Evolutionary conservation across 2,888 invertebrate genomes (phyloP).

Genomic region (Asteroscopus sphinx): DNA sequence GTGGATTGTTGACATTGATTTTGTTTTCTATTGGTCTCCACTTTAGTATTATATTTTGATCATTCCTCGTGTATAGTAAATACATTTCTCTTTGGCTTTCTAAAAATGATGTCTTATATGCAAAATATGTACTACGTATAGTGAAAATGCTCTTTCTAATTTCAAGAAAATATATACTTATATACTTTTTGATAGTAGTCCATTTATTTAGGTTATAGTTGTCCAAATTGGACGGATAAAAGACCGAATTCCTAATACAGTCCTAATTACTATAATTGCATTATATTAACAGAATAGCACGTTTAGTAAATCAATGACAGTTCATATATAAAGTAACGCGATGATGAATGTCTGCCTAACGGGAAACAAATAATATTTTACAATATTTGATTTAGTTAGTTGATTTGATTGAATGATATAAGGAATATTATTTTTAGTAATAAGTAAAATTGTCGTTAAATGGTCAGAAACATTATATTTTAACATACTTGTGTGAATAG

Average conservation of each 20-base stretch:
- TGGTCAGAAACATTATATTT: no score
- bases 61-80: slow-evolving; percentile 59
- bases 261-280: not conserved
- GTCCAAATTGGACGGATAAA: not conserved
- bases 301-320: not conserved
- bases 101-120: slow-evolving; percentile 37
- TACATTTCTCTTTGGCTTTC: slow-evolving; percentile 45
- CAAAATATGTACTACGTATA: slow-evolving; percentile 37
- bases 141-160: not conserved
- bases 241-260: not conserved
- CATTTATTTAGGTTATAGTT: not conserved
- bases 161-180: no score
- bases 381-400: no score
- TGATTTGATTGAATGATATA: no score
- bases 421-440: no score
- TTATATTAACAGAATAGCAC: not conserved
- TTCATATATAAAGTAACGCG: not conserved
- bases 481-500: no score
- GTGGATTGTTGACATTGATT: no score
- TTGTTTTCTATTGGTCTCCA: no score
- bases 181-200: not conserved
- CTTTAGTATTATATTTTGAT: slow-evolving; percentile 64
- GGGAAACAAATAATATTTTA: no score
- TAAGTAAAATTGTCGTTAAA: no score
- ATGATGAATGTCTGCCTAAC: not conserved